Evolutionary conservation across 1,140 invertebrate genomes (phyloP).

Genomic region (Hesperophylax magnus): DNA sequence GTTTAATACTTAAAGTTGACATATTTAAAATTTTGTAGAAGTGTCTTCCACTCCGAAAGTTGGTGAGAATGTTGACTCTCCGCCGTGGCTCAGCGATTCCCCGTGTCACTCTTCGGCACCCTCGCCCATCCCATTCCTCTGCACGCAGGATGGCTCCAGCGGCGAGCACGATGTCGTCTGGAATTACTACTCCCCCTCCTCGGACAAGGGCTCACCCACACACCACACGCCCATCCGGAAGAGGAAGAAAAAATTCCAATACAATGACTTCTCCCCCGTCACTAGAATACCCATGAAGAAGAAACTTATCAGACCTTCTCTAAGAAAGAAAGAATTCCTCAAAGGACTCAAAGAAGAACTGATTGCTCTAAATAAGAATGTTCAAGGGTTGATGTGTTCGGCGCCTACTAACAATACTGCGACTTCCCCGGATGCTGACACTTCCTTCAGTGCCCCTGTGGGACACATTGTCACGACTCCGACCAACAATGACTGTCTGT

Average conservation of each 20-base stretch:
- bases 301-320: conserved; percentile 59
- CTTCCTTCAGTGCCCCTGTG: neutral
- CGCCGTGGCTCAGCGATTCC: conserved; percentile 64
- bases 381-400: conserved; percentile 62
- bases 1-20: no score
- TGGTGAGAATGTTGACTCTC: conserved; percentile 62
- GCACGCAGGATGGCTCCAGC: conserved; percentile 68
- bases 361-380: conserved; percentile 64
- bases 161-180: conserved; percentile 69
- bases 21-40: conserved; percentile 56
- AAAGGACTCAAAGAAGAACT: conserved; percentile 63
- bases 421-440: neutral
- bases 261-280: conserved; percentile 60
- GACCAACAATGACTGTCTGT: neutral
- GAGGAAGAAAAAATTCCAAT: conserved; percentile 60
- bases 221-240: conserved; percentile 65
- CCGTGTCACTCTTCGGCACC: conserved; percentile 61
- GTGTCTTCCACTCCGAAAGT: conserved; percentile 66
- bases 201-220: conserved; percentile 58
- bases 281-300: conserved; percentile 63
- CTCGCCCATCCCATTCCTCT: conserved; percentile 68
- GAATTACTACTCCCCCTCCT: conserved; percentile 68
- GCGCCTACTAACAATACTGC: neutral
- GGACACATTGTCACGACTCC: neutral
- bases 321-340: conserved; percentile 64